Evolutionary conservation across 2,113 vertebrate species (phyloP).

Genomic region (Nerophis ophidion): DNA sequence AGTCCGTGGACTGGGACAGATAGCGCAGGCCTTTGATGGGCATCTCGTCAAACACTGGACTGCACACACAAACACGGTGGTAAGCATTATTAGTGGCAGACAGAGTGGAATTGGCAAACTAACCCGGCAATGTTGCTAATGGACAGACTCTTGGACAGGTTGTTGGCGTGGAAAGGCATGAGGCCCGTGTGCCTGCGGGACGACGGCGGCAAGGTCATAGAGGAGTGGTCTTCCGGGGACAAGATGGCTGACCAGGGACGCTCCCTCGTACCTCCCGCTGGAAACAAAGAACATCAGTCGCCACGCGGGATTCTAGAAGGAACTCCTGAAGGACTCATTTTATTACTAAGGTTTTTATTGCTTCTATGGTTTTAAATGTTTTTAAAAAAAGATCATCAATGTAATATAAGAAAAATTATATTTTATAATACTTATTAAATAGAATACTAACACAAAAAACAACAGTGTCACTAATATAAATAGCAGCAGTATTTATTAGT

Average conservation of each 20-base stretch:
- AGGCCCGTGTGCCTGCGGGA: conserved; percentile 76
- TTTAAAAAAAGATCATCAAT: too few species aligned
- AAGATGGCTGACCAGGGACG: conserved; percentile 89
- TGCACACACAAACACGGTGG: conserved; percentile 42
- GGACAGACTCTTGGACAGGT: conserved; percentile 92
- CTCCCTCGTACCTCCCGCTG: conserved; percentile 83
- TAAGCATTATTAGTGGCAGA: not conserved
- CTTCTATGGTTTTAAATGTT: too few species aligned
- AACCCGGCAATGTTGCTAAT: conserved; percentile 98
- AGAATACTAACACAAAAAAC: not conserved
- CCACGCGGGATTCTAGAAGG: not conserved
- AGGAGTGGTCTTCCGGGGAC: conserved; percentile 76
- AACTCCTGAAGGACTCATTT: not conserved
- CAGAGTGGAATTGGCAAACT: conserved; percentile 32
- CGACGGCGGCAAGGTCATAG: conserved; percentile 49
- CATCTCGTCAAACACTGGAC: conserved; percentile 85
- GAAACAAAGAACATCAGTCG: conserved; percentile 1
- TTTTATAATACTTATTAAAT: not conserved
- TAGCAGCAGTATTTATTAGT: too few species aligned
- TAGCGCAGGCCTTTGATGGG: conserved; percentile 82
- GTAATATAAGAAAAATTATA: too few species aligned
- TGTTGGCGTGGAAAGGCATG: conserved; percentile 67
- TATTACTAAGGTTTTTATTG: too few species aligned
- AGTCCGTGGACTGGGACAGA: conserved; percentile 94
- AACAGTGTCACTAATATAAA: too few species aligned